Evolutionary conservation across 1,140 invertebrate species (phyloP), one percentile per base, ranked within the genome.

Genomic region (Heliconius hermathena): DNA sequence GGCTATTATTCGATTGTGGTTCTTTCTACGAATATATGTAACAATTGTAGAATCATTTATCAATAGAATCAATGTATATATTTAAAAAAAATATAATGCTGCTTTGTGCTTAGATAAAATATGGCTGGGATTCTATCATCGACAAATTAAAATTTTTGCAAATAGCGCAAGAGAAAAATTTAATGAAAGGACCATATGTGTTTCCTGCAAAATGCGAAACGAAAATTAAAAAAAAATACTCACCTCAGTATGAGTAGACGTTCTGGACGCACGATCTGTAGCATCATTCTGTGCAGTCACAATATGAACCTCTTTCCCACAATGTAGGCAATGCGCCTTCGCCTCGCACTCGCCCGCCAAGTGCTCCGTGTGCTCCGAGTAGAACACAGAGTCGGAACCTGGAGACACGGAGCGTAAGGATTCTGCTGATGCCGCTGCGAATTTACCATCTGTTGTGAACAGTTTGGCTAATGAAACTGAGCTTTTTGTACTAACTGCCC

Each of bases 311-410:
- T 97, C 97, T 93, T 97, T 97, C 54, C 97, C 97, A 85, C 97
- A 98, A 88, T 97, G 97, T 74, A 97, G 95, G 87, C 97, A 98
- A 89, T 97, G 97, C 2, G 95, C 95, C 80, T 91, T 94, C 13
- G 93, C 92, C 82, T 93, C 91, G 38, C 90, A 89, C 38, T 92
- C 90, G 33, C 85, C 89, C 13, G 88, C 84, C 33, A 89, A 71
- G 79, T 87, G 89, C 85, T 96, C 96, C 81, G 95, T 96, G 83
- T 95, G 96, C 95, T 98, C 97, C 87, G 97, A 97, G 90, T 98
- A 98, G 91, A 98, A 98, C 29, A 98, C 97, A 77, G 97, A 98
- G 90, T 98, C 98, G 83, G 97, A 98, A 18, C 97, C 97, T 18
- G 97, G 97, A 88, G 97, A 98, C 75, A 97, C 97, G 4, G 97